Evolutionary conservation across 2,113 vertebrate genomes (phyloP).

Genomic region (Eolophus roseicapilla): DNA sequence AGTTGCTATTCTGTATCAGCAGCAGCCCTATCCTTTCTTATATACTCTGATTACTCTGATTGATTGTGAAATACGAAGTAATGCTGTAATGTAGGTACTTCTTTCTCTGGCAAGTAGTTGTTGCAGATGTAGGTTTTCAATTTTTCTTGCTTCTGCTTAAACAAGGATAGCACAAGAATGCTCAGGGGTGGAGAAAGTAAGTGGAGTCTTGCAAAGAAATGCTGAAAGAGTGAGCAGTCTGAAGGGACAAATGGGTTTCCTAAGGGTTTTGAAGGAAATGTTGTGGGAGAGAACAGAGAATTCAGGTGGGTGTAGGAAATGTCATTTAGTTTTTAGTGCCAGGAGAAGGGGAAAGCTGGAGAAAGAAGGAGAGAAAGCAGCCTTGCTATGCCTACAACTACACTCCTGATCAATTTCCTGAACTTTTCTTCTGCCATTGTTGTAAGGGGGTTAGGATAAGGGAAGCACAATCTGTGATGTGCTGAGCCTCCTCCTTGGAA

Average conservation of each 20-base stretch:
- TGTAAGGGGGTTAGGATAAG: not conserved
- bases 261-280: not conserved
- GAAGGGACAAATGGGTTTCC: not conserved
- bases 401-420: not conserved
- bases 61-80: conserved; percentile 32
- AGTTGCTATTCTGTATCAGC: conserved; percentile 2
- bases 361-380: not conserved
- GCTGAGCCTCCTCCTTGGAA: not conserved
- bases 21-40: not conserved
- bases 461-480: not conserved
- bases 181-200: not conserved
- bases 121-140: not conserved
- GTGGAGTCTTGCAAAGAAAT: not conserved
- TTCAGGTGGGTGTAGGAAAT: not conserved
- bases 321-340: not conserved
- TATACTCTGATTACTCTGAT: conserved; percentile 14
- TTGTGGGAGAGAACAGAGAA: not conserved
- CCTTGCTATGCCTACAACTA: not conserved
- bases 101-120: not conserved
- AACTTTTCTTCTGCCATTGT: not conserved
- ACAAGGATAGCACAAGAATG: not conserved
- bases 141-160: conserved; percentile 9
- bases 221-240: not conserved
- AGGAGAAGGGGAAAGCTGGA: not conserved
- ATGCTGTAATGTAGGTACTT: not conserved